Evolutionary conservation across 1,140 invertebrate species (phyloP).

Genomic region (Brachionus paranguensis): DNA sequence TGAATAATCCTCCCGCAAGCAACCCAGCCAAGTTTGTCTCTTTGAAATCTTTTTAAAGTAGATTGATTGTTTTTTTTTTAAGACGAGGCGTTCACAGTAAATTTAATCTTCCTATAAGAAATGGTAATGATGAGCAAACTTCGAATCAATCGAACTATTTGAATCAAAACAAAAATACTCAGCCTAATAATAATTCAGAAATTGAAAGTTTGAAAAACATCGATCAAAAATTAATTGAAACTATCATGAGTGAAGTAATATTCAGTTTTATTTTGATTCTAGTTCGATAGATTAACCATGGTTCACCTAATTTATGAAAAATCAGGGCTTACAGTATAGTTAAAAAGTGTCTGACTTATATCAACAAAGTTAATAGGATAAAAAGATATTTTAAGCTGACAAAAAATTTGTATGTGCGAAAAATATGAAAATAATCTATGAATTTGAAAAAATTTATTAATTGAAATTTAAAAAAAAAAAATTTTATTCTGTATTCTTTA

Average conservation of each 20-base stretch:
- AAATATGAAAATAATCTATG: too few species aligned
- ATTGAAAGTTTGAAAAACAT: slow-evolving; percentile 26
- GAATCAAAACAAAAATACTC: neutral
- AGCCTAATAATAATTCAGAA: neutral
- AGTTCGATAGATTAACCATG: too few species aligned
- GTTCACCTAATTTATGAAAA: too few species aligned
- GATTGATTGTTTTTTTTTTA: neutral
- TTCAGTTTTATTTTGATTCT: neutral
- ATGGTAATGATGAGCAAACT: slow-evolving; percentile 6
- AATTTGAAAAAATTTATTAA: too few species aligned
- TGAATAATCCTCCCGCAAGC: slow-evolving; percentile 9
- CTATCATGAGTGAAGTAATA: slow-evolving; percentile 32
- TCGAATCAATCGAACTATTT: neutral
- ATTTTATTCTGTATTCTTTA: too few species aligned
- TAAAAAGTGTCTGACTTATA: too few species aligned
- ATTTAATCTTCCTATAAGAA: slow-evolving; percentile 31
- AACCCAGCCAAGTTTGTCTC: slow-evolving; percentile 34
- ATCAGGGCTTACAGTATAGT: too few species aligned
- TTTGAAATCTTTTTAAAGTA: neutral
- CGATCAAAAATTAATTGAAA: slow-evolving; percentile 37
- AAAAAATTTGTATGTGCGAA: too few species aligned
- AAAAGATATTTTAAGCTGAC: too few species aligned
- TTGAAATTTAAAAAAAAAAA: too few species aligned
- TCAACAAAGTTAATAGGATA: too few species aligned
- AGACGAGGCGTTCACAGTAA: slow-evolving; percentile 38